Base-by-base conservation (phyloP, 2,888 invertebrate genomes). In the Hemistola chrysoprasaria region DNA sequence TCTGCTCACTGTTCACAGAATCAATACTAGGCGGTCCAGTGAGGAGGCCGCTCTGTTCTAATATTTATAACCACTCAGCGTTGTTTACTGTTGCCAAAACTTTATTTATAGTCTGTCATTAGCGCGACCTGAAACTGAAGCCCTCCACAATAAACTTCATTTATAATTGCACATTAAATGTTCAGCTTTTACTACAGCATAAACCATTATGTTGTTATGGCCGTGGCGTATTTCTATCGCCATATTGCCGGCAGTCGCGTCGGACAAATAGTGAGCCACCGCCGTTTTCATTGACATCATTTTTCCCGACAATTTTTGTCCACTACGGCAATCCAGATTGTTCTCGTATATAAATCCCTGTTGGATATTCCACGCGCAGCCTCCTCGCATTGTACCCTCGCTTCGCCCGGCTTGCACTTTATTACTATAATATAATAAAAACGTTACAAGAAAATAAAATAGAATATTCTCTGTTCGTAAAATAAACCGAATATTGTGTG, bases 281-380 rank as follows among this genome's bases (percentile, higher is more conserved):
- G 28, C 22, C 22, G 24, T 33, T 28, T 40, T 37, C 30, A 20
- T 16, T 21, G 28, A 3, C 33, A 28, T 23, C 39, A 26, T 33
- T 29, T 32, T 33, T 22, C 21, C 27, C 26, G 26, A 16, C 22
- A 11, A 22, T 38, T 39, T 38, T 40, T 40, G 39, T 40, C 28
- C 27, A n/a, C n/a, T n/a, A 40, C 26, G 28, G 26, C 28, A 40
- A 40, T 33, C 24, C 39, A 27, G 32, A 22, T 29, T 24, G 31
- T n/a, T n/a, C n/a, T n/a, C n/a, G n/a, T n/a, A n/a, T 22, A 25
- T 29, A 40, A 33, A 34, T 34, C 29, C 34, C 24, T 11, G 11
- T 21, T 16, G 24, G 6, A 20, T 22, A 24, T 21, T 33, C 39
- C 20, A 11, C 29, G 21, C 22, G 29, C 24, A 10, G 25, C 23